Conservation (phyloP, 2,888 invertebrate genomes). For the Ochropacha duplaris region DNA sequence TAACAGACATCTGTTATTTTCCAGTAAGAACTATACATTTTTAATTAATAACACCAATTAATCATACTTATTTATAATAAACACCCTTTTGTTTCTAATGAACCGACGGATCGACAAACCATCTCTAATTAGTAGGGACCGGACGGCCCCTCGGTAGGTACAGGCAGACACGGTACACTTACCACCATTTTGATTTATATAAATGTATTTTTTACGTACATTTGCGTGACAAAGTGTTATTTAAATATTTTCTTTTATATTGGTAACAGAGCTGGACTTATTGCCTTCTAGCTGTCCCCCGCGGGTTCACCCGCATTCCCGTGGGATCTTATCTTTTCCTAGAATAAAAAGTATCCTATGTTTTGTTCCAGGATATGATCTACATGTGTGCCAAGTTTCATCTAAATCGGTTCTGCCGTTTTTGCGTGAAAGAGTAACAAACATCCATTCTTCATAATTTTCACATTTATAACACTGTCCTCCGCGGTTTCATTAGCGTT, state of each 20-base stretch:
- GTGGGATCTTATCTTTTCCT: neutral
- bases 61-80: slow-evolving; percentile 25
- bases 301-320: neutral
- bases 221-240: neutral
- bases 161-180: neutral
- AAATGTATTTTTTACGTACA: neutral
- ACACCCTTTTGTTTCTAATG: slow-evolving; percentile 20
- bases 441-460: neutral
- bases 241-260: neutral
- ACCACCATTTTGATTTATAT: neutral
- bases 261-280: too few relatives aligned
- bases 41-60: slow-evolving; percentile 30
- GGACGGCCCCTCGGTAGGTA: slow-evolving; percentile 13
- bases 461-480: neutral
- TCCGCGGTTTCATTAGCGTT: neutral
- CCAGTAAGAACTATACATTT: slow-evolving; percentile 7
- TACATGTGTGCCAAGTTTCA: neutral
- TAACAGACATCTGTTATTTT: neutral
- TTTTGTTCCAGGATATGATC: neutral
- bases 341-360: slow-evolving; percentile 1
- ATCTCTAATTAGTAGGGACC: slow-evolving; percentile 25
- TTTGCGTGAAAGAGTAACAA: neutral
- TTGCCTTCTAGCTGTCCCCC: neutral
- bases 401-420: neutral
- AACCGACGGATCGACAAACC: slow-evolving; percentile 4